These are phyloP conservation scores for Cichladusa arquata DNA, from an alignment of 2,113 vertebrate species.

Conservation along the genomic window DNA sequence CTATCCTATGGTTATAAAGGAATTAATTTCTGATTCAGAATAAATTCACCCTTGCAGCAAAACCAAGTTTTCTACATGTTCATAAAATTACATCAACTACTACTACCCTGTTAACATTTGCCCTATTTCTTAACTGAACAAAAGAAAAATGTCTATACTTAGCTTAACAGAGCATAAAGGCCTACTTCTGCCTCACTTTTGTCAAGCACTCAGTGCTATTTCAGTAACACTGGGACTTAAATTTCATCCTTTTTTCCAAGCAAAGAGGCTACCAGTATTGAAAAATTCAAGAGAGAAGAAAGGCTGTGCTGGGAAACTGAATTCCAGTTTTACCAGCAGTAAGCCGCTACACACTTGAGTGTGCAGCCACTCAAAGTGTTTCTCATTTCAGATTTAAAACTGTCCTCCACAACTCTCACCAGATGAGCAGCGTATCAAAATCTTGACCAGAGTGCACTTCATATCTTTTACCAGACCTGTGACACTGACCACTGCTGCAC, in stretches of 20 bases:
- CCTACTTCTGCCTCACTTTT: neutral
- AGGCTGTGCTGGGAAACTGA: neutral
- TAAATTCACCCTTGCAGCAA: neutral
- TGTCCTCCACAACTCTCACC: neutral
- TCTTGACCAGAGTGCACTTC: neutral
- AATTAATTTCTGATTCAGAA: neutral
- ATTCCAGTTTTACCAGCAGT: neutral
- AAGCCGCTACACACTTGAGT: neutral
- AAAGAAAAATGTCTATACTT: neutral
- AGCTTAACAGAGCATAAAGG: neutral
- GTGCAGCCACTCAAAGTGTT: neutral
- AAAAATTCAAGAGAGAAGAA: neutral
- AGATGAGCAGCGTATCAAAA: fast-evolving
- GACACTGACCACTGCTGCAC: neutral
- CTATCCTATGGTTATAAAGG: neutral
- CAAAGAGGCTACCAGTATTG: neutral
- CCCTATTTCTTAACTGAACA: neutral
- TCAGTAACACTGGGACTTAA: neutral
- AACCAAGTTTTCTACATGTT: neutral
- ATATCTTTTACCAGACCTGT: neutral
- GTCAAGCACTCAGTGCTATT: neutral
- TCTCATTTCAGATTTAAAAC: neutral
- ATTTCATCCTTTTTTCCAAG: neutral
- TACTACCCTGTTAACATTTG: neutral
- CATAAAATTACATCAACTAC: neutral